Evolutionary conservation across 2,888 invertebrate species (phyloP), one percentile per base, ranked within the genome.

Genomic region (Unio delphinus): DNA sequence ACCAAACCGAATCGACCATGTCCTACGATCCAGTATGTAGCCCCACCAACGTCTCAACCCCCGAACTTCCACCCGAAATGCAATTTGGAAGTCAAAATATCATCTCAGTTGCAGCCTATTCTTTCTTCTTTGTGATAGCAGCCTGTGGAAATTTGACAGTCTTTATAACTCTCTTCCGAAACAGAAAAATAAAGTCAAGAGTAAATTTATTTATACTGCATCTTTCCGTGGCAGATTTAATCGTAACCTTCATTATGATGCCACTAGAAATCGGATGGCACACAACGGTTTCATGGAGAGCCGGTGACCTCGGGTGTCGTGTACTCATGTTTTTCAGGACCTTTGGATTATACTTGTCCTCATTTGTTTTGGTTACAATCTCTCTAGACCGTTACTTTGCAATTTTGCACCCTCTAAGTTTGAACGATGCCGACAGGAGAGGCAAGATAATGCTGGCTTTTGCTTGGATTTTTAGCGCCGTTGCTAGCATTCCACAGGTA

Each of bases 131-230:
- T 65, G 67, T 87, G 11, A 92, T 97, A 80, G 96, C 97, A 0
- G 94, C 96, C 0, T 92, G 95, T 61, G 97, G 97, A 34, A 98
- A 98, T 90, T 92, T 94, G 64, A 93, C 93, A 0, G 94, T 95
- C 18, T 81, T 95, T 83, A 91, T 93, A 11, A 93, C 94, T 0
- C 90, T 95, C 23, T 91, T 94, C 82, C 91, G 93, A 81, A 92
- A 95, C 77, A 90, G 94, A 57, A 91, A 93, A 59, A 89, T 94
- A 63, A 94, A 94, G 84, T 86, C 87, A 0, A 90, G 95, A 59
- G 94, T 95, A 64, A 94, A 94, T 69, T 87, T 95, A 72, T 92
- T 95, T 90, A 94, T 95, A 88, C 93, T 94, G 69, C 94, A 95
- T 88, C 90, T 95, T 59, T 93, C 94, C 1, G 92, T 94, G 93